Conservation (phyloP, 2,797 vertebrate species). For the Pogonophryne albipinna region DNA sequence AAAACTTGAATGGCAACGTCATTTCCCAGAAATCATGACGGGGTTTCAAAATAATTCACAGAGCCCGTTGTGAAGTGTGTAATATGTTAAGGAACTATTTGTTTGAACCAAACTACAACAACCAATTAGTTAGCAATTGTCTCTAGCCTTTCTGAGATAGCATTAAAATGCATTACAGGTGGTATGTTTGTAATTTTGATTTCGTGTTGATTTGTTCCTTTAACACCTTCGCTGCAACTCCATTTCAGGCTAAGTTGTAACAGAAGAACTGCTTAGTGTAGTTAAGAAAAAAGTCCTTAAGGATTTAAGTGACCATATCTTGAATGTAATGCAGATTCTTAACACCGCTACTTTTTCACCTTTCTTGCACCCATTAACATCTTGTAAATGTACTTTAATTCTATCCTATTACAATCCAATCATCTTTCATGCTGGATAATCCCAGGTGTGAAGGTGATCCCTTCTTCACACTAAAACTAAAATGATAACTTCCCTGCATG, state of each 20-base stretch:
- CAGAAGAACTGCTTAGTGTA: neutral
- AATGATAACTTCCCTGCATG: conserved; percentile 34
- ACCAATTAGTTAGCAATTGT: too few relatives aligned
- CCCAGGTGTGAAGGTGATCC: conserved; percentile 24
- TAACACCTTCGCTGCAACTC: neutral
- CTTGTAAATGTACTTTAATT: neutral
- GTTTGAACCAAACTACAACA: too few relatives aligned
- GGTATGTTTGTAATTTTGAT: too few relatives aligned
- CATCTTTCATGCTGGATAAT: conserved; percentile 42
- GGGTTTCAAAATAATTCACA: too few relatives aligned
- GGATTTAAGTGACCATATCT: neutral
- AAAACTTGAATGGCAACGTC: too few relatives aligned
- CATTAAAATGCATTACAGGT: too few relatives aligned
- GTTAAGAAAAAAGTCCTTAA: neutral
- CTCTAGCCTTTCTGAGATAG: too few relatives aligned
- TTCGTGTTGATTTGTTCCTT: neutral
- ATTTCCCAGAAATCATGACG: too few relatives aligned
- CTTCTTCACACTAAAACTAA: conserved; percentile 1
- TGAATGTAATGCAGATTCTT: neutral
- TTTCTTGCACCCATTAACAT: conserved; percentile 3
- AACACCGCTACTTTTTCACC: neutral
- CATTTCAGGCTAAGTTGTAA: neutral
- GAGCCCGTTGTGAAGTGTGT: too few relatives aligned
- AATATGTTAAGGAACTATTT: too few relatives aligned
- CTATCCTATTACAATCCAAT: conserved; percentile 27